Evolutionary conservation across 2,888 invertebrate species (phyloP), one percentile per base, ranked within the genome.

Genomic region (Melinopterus prodromus): DNA sequence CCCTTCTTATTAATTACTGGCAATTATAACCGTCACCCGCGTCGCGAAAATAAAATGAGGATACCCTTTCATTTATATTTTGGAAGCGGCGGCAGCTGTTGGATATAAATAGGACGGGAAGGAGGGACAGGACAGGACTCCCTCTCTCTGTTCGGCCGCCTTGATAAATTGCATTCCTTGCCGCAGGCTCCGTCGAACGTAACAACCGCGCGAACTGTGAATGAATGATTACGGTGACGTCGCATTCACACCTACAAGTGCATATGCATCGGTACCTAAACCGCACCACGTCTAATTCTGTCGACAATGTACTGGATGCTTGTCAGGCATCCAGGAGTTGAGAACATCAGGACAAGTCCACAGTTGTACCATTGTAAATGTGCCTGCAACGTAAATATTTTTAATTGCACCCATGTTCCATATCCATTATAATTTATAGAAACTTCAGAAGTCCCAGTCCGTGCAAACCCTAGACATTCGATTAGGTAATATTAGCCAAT

Each of bases 81-180:
- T 80, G 81, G 81, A 82, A 81, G 82, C 80, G 78, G 80, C 81
- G 80, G 82, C 84, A 84, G 84, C 84, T 84, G 84, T 80, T 83
- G 80, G 79, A 79, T 81, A 82, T 80, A 80, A 80, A 78, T 82
- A 81, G 80, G 70, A 53, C 53, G 71, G 79, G 80, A 77, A 79
- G 80, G 81, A 79, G 82, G 81, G 81, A 53, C 53, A 53, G 53
- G 53, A 53, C 53, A 53, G 9, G 26, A 7, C 53, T 53, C 53
- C 53, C 53, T 53, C 53, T 53, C 53, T 53, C 53, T 53, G 53
- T 53, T 53, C 53, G 53, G 75, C 79, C 81, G 80, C 70, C 79
- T 83, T 85, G 84, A 85, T 84, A 85, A 84, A 85, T 85, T 82
- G 84, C 85, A 85, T 85, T 85, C 85, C 84, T 84, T 81, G 81